These are phyloP conservation scores for Pogonomyrmex barbatus DNA, from an alignment of 1,140 invertebrate species.

Conservation along the genomic window DNA sequence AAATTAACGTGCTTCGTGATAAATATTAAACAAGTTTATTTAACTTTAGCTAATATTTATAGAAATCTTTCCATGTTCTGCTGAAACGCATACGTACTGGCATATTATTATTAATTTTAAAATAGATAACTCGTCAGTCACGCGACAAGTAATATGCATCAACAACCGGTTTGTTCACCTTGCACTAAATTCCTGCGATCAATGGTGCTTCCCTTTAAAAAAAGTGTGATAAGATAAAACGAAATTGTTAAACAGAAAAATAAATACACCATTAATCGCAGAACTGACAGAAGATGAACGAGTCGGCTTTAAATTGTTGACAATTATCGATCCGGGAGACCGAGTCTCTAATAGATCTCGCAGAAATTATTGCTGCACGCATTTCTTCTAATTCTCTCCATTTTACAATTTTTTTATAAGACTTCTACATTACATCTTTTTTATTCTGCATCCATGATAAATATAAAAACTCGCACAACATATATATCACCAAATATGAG, in stretches of 20 bases:
- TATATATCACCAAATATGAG: background rate
- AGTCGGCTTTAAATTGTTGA: conserved; percentile 60
- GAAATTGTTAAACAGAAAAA: background rate
- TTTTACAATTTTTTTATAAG: background rate
- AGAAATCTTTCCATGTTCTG: background rate
- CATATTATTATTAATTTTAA: conserved; percentile 51
- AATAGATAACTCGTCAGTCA: conserved; percentile 60
- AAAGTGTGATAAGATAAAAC: background rate
- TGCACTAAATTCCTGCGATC: conserved; percentile 34
- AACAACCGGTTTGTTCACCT: conserved; percentile 48
- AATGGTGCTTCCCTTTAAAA: background rate
- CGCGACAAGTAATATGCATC: conserved; percentile 63
- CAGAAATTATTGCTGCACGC: background rate
- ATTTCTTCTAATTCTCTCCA: background rate
- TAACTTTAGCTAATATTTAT: conserved; percentile 7
- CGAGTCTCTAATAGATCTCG: conserved; percentile 64
- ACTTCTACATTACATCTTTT: background rate
- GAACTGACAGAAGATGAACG: conserved; percentile 52
- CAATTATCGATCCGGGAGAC: conserved; percentile 65
- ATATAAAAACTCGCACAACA: background rate
- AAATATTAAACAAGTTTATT: background rate
- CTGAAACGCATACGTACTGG: background rate
- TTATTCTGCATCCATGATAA: background rate
- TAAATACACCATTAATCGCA: background rate
- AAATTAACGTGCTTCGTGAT: background rate